Base-by-base conservation (phyloP, 2,113 vertebrate species). In the Hippocampus mohnikei region DNA sequence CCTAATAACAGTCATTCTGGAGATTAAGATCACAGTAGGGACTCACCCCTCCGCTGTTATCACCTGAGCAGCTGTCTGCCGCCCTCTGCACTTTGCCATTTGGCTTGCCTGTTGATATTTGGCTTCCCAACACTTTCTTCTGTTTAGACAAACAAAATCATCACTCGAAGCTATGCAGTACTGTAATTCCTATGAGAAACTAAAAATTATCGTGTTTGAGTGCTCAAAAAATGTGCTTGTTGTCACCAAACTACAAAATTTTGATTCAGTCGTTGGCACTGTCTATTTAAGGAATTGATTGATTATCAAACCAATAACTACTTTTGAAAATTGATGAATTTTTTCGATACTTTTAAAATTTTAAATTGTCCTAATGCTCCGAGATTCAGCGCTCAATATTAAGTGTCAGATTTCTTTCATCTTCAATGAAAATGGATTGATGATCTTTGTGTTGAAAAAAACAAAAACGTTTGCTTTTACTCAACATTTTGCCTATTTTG, bases 81-180 rank as follows among this genome's bases (percentile, higher is more conserved):
- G 67, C 67, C 70, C 37, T 76, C 70, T 72, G 72, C 18, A 25
- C 44, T 55, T 53, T 72, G 68, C 68, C 1, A 46, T 80, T 87
- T 74, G 85, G 84, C 74, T 82, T 89, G 20, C 84, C 84, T 1
- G 62, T 46, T 9, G 68, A 72, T 2, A 48, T 21, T 42, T 89
- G 87, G 71, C 77, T 79, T 72, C 86, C 87, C 59, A 87, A 66
- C 42, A 85, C 74, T 64, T 85, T 89, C 72, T 79, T 85, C 90
- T 91, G 85, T 69, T 72, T 58, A 0, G 50, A 66, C 10, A 67
- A 68, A 81, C 37, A 66, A 68, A 67, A 52, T 37, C 8, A 67
- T 25, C 16, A 66, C 1, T 16, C 46, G 16, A 18, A 9, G 4
- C 33, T 41, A 8, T 10, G 2, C 25, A 66, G 11, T 29, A 29